Conservation (phyloP, 1,140 invertebrate species). For the Orchesella cincta region DNA sequence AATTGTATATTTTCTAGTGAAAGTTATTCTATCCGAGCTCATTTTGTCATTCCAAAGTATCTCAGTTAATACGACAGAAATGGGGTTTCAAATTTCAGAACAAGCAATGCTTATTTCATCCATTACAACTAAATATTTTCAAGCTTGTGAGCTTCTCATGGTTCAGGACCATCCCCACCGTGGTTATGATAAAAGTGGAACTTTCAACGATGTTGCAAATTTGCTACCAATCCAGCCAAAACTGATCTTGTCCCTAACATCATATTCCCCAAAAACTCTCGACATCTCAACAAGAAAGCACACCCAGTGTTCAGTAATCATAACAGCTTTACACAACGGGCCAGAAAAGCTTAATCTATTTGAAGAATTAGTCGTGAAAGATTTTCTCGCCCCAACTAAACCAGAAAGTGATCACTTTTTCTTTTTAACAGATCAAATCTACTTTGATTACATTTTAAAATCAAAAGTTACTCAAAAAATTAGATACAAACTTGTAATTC, state of each 20-base stretch:
- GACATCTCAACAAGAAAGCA: neutral
- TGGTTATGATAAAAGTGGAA: too few species aligned
- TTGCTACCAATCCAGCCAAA: too few species aligned
- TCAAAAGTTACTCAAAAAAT: too few species aligned
- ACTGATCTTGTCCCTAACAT: neutral
- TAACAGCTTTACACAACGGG: neutral
- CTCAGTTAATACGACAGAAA: too few species aligned
- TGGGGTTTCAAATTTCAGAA: too few species aligned
- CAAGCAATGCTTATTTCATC: too few species aligned
- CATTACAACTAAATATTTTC: neutral
- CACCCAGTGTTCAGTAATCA: neutral
- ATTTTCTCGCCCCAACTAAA: neutral
- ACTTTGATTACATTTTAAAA: neutral
- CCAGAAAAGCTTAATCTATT: neutral
- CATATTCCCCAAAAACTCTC: neutral
- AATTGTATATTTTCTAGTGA: too few species aligned
- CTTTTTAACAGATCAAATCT: neutral
- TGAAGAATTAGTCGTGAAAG: neutral
- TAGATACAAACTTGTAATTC: too few species aligned
- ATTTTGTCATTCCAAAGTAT: too few species aligned
- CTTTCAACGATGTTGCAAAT: too few species aligned
- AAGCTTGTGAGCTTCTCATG: neutral
- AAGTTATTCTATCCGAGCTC: too few species aligned
- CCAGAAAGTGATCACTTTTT: neutral
- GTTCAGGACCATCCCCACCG: neutral